Conservation (phyloP, 2,113 vertebrate species). For the Eolophus roseicapilla region DNA sequence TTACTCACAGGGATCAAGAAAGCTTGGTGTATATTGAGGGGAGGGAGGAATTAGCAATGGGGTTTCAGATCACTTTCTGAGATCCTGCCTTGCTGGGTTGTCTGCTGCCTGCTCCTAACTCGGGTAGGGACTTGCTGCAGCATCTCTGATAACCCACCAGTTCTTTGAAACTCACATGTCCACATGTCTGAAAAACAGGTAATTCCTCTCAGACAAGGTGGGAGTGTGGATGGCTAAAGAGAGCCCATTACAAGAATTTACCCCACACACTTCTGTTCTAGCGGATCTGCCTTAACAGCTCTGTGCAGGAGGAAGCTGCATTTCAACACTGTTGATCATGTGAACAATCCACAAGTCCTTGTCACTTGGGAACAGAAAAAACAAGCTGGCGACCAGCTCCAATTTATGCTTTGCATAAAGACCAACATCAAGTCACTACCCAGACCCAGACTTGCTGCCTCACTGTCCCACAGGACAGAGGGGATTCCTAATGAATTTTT, state of each 20-base stretch:
- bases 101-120: not conserved
- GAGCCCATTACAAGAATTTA: not conserved
- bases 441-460: not conserved
- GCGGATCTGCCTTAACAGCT: not conserved
- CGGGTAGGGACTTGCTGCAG: not conserved
- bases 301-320: not conserved
- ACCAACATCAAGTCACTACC: not conserved
- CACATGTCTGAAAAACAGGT: not conserved
- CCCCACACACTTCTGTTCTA: not conserved
- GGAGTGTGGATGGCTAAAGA: not conserved
- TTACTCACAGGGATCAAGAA: not conserved
- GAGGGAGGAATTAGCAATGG: not conserved
- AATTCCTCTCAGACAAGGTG: not conserved
- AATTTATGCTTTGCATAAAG: not conserved
- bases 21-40: not conserved
- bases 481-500: not conserved
- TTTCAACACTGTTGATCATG: not conserved
- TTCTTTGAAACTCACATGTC: not conserved
- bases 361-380: not conserved
- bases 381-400: not conserved
- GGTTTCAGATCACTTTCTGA: not conserved
- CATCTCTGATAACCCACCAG: not conserved
- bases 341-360: not conserved
- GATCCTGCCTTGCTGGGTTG: not conserved
- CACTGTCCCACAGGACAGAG: not conserved